Evolutionary conservation across 1,140 invertebrate genomes (phyloP), one percentile per base, ranked within the genome.

Genomic region (Trachymyrmex cornetzi): DNA sequence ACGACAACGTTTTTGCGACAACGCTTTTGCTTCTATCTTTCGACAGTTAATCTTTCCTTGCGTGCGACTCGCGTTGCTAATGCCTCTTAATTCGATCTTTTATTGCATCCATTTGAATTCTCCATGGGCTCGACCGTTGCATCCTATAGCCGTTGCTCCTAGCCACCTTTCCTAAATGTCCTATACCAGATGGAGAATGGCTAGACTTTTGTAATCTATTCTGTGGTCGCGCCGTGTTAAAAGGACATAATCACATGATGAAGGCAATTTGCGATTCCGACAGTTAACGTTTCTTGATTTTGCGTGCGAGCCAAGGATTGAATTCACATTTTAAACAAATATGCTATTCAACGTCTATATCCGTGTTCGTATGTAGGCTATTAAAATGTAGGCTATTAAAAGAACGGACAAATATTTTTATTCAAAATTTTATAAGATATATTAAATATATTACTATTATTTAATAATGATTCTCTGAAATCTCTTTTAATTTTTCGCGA

Each of bases 171-270:
- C 34, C 66, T 84, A n/a, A n/a, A 63, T 72, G 50, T 79, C 27
- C 69, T 84, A 61, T 64, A 79, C 85, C 89, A 90, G 89, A 90
- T 90, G 89, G 89, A 90, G 88, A 87, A 89, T 87, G 81, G 89
- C 88, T 89, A 79, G 74, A 90, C 57, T 75, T 71, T 87, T 53
- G 72, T n/a, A 89, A 84, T 87, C 77, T 90, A 89, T 77, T 77
- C 63, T 89, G 89, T 30, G 89, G 89, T 90, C 53, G 71, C 55
- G 59, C 59, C 19, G 77, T 38, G 79, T 84, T 87, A 84, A 89
- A 90, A 89, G 64, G 89, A 89, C 63, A 89, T 74, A 87, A 87
- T 90, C 59, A 69, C 44, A 66, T 63, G 85, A 89, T 59, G 22
- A 22, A 24, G 6, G 38, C 44, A 59, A 90, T 89, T 90, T 90